These are phyloP conservation scores for Xyrauchen texanus DNA, from an alignment of 2,113 vertebrate species.

Conservation along the genomic window DNA sequence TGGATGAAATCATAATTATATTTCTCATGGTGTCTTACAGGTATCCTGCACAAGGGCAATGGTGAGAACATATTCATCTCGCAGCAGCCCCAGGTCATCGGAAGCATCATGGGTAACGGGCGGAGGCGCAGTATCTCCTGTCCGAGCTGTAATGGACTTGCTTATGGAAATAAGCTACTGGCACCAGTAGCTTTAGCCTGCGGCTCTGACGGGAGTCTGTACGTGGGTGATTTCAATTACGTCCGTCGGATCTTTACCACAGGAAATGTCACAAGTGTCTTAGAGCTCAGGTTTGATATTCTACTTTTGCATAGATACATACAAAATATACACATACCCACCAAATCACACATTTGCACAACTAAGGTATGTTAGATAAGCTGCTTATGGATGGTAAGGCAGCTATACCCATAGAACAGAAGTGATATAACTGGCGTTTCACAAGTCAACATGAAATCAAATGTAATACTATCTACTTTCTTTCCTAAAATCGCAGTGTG, in stretches of 20 bases:
- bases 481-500: no score
- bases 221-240: conserved; percentile 98
- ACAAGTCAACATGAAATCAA: not conserved
- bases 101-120: conserved; percentile 96
- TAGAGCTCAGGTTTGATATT: conserved; percentile 89
- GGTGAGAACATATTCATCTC: conserved; percentile 98
- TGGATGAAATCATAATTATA: not conserved
- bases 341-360: not conserved
- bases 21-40: conserved; percentile 66
- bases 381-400: conserved; percentile 7
- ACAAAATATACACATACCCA: not conserved
- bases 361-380: conserved; percentile 25
- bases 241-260: conserved; percentile 95
- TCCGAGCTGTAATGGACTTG: conserved; percentile 96
- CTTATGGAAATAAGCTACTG: conserved; percentile 96
- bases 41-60: conserved; percentile 96
- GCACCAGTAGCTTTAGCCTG: conserved; percentile 92
- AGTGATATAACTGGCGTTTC: conserved; percentile 8
- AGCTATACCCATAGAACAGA: not conserved
- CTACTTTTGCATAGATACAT: conserved; percentile 10
- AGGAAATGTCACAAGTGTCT: conserved; percentile 94
- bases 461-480: no score
- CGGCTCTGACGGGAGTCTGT: conserved; percentile 93
- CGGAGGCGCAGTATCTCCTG: conserved; percentile 95
- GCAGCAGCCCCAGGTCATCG: conserved; percentile 95